phyloP scores from a whole-genome alignment of 2,113 vertebrate genomes.

The Scophthalmus maximus region DNA sequence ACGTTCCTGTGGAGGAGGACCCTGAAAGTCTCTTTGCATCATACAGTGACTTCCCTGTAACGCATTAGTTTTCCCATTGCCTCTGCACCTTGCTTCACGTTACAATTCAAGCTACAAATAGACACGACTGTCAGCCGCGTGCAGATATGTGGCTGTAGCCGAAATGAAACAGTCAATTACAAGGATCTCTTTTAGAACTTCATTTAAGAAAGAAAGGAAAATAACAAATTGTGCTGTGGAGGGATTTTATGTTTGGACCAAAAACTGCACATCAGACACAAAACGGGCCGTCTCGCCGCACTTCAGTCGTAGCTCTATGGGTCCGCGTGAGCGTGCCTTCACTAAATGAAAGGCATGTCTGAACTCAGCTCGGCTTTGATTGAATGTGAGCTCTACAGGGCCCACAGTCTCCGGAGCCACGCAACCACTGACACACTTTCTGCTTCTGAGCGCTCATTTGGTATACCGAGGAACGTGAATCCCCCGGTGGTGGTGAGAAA shows the following conservation, averaged over 20 bases:
- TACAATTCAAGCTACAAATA: background rate
- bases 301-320: constrained; percentile 26
- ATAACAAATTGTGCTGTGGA: background rate
- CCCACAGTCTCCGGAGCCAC: constrained; percentile 27
- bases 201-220: background rate
- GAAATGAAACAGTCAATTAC: background rate
- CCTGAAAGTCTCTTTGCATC: background rate
- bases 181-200: background rate
- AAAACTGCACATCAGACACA: constrained; percentile 37
- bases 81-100: background rate
- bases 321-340: constrained; percentile 24
- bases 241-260: constrained; percentile 14
- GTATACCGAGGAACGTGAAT: constrained; percentile 43
- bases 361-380: constrained; percentile 56
- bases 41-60: too few species aligned
- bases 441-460: constrained; percentile 63
- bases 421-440: constrained; percentile 51
- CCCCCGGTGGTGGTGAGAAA: constrained; percentile 41
- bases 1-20: background rate
- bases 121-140: background rate
- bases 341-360: constrained; percentile 59
- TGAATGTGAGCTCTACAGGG: constrained; percentile 46
- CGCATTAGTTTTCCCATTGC: background rate
- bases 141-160: background rate
- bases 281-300: background rate